A percentile compares a stretch with the other conserved stretches of the same genome.
phyloP scores from a whole-genome alignment of 1,140 invertebrate species.

The Rhopalosiphum padi region DNA sequence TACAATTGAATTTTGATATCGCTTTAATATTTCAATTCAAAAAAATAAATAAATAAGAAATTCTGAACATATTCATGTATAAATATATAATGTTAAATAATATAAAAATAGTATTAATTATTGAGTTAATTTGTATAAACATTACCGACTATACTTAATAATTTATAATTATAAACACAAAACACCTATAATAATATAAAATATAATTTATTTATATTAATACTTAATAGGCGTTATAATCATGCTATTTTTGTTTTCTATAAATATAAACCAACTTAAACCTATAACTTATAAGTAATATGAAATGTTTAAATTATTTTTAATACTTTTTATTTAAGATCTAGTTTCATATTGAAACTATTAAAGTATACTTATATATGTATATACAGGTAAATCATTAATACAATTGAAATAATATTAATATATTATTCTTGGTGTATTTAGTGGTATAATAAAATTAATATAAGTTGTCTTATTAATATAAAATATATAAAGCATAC shows the following conservation, averaged over 20 bases:
- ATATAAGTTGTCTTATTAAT: not conserved
- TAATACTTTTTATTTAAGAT: not conserved
- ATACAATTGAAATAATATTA: not conserved
- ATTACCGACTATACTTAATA: not conserved
- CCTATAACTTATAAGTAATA: not conserved
- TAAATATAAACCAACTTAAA: too few species aligned
- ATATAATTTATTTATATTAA: not conserved
- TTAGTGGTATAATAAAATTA: not conserved
- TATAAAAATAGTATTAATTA: not conserved
- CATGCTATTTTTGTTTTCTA: not conserved
- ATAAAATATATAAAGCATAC: not conserved
- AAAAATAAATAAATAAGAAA: not conserved
- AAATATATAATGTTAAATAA: not conserved
- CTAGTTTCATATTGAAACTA: not conserved
- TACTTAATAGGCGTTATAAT: not conserved
- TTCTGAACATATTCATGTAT: not conserved
- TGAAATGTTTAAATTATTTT: not conserved
- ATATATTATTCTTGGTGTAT: not conserved
- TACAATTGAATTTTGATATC: not conserved
- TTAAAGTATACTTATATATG: not conserved
- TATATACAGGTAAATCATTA: not conserved
- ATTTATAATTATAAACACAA: not conserved
- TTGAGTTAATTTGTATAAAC: not conserved
- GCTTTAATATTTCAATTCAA: not conserved
- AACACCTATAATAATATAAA: not conserved